Conservation (phyloP, 2,797 vertebrate genomes). For the Coregonus suidteri region DNA sequence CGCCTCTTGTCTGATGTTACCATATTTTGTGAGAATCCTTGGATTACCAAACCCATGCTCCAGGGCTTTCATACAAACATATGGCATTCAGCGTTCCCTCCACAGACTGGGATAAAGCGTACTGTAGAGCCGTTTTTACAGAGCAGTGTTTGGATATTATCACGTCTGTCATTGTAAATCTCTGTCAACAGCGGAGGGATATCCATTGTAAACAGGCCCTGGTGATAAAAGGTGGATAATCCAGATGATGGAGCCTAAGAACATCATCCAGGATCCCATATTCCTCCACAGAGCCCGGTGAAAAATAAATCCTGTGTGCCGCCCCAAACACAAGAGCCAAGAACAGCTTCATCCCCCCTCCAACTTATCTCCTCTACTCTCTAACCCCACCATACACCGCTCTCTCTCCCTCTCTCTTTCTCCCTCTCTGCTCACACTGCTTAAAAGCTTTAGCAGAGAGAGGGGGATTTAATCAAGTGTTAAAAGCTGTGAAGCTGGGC, state of each 20-base stretch:
- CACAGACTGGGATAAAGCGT: constrained; percentile 41
- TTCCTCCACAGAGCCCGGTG: constrained; percentile 15
- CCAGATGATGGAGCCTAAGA: constrained; percentile 33
- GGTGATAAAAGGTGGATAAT: constrained; percentile 50
- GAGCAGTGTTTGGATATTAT: constrained; percentile 61
- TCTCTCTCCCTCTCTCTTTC: constrained; percentile 11
- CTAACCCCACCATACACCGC: not conserved
- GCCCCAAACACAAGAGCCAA: constrained; percentile 25
- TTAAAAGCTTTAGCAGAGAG: constrained; percentile 78
- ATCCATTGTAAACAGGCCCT: constrained; percentile 51
- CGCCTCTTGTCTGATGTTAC: constrained; percentile 36
- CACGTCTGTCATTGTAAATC: constrained; percentile 57
- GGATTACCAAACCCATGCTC: constrained; percentile 61
- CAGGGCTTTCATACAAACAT: constrained; percentile 52
- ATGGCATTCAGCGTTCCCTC: constrained; percentile 50
- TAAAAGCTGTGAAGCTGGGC: constrained; percentile 70
- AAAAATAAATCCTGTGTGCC: constrained; percentile 13
- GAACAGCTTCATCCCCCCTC: constrained; percentile 69
- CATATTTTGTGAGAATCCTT: constrained; percentile 58
- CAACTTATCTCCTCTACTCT: constrained; percentile 47
- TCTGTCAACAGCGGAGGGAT: constrained; percentile 36
- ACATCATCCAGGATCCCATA: constrained; percentile 20
- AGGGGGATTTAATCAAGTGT: constrained; percentile 74
- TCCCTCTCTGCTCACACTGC: constrained; percentile 67
- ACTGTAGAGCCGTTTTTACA: constrained; percentile 37